phyloP scores from a whole-genome alignment of 2,113 vertebrate genomes.

The Micronisus gabar region DNA sequence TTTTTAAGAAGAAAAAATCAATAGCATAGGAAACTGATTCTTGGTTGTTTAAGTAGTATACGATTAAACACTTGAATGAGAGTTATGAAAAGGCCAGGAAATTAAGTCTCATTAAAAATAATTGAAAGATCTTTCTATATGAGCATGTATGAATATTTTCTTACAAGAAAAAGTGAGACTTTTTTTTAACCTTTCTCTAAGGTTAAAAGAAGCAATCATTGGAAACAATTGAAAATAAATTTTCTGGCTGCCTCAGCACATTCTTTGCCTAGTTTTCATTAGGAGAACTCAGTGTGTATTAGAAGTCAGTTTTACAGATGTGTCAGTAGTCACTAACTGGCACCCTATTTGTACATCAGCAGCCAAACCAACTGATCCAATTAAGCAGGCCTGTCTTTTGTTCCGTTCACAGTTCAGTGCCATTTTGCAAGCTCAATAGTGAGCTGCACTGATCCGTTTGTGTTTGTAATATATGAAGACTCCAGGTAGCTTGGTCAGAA shows the following conservation, averaged over 20 bases:
- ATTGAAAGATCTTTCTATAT: not conserved
- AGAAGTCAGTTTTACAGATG: not conserved
- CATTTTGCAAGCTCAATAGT: not conserved
- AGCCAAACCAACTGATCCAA: not conserved
- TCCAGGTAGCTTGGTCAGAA: not conserved
- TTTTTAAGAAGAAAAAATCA: not conserved
- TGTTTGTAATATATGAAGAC: not conserved
- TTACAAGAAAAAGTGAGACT: not conserved
- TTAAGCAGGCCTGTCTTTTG: not conserved
- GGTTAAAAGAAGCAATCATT: not conserved
- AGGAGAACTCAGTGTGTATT: not conserved
- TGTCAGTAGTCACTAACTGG: not conserved
- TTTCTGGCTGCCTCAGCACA: not conserved
- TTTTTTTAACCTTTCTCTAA: not conserved
- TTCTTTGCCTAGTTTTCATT: not conserved
- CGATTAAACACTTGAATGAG: not conserved
- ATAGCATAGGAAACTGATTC: not conserved
- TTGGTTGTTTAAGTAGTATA: not conserved
- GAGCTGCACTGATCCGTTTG: not conserved
- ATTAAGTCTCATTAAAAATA: not conserved
- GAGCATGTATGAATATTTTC: not conserved
- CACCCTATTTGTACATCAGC: not conserved
- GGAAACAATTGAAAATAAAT: not conserved
- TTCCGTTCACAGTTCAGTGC: not conserved
- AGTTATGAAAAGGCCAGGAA: not conserved